Evolutionary conservation across 2,888 invertebrate genomes (phyloP), one percentile per base, ranked within the genome.

Genomic region (Hedya salicella): DNA sequence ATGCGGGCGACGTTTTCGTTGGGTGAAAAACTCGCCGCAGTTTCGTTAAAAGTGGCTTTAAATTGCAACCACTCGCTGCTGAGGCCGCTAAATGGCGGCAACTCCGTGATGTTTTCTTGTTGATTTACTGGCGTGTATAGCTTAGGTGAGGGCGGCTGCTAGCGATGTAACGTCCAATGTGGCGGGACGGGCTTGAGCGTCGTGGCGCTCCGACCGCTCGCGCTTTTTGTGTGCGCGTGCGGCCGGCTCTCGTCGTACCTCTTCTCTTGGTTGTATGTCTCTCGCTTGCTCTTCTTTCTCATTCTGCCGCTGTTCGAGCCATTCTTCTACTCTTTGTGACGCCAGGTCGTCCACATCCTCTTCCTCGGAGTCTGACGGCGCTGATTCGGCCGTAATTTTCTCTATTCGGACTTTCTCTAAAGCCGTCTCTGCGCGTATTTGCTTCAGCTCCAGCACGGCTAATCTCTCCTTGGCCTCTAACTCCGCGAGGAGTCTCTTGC

Each of bases 1-100:
- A 62, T 11, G 14, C 54, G 40, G 0, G 62, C 62, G 13, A 30
- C 2, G 25, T 62, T 62, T 39, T 54, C 62, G 14, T 14, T 30
- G 1, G 4, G 16, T 3, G 46, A 21, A 48, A 25, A 46, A 4
- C 14, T 17, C 1, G 17, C 2, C 19, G 13, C 49, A 1, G 60
- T 36, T n/a, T 48, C 60, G 8, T 17, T 16, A 21, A 21, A 9
- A 11, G 11, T 11, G 36, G 36, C 36, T 11, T 5, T 36, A 11
- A 36, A 36, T 36, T 36, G 44, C 8, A 48, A 13, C 48, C 48
- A 48, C 21, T 30, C 49, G 14, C 25, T 25, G 4, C 13, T 16
- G 2, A 3, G 13, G 2, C 49, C 49, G n/a, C 6, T 25, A 14
- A 49, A 49, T 3, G n/a, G 6, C 19, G 49, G 49, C 19, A 49